These are phyloP conservation scores for Morone chrysops DNA, from an alignment of 2,113 vertebrate genomes.

Conservation along the genomic window DNA sequence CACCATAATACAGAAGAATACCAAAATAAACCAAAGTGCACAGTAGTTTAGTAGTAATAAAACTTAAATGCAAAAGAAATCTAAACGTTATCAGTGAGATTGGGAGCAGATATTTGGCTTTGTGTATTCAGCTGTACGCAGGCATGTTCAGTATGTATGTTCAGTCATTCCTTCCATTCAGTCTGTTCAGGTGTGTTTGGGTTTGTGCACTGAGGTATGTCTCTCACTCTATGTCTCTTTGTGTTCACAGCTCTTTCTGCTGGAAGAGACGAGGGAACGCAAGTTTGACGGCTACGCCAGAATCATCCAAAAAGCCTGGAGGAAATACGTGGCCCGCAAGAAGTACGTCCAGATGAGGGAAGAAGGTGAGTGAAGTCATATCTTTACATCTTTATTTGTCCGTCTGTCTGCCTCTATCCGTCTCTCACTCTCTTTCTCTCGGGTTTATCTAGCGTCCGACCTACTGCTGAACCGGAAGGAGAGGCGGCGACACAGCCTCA, in stretches of 20 bases:
- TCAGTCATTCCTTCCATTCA: conserved; percentile 25
- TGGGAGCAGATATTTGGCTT: neutral
- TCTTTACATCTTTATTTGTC: neutral
- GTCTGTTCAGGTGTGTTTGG: conserved; percentile 24
- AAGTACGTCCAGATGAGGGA: conserved; percentile 99
- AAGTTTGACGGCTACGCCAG: conserved; percentile 97
- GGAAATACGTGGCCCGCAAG: conserved; percentile 92
- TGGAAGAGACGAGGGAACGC: conserved; percentile 97
- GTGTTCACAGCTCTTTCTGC: conserved; percentile 89
- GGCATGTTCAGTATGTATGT: conserved; percentile 38
- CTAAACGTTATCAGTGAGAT: neutral
- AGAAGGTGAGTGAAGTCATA: conserved; percentile 88
- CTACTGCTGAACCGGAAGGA: conserved; percentile 96
- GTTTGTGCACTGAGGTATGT: conserved; percentile 26
- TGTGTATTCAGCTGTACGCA: conserved; percentile 15
- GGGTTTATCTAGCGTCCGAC: conserved; percentile 88
- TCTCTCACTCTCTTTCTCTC: conserved; percentile 13
- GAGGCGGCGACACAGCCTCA: conserved; percentile 94
- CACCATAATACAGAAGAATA: no score
- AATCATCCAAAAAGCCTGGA: conserved; percentile 96
- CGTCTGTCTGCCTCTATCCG: neutral
- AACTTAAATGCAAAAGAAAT: neutral
- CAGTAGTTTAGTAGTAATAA: neutral
- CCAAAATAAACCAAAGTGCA: no score
- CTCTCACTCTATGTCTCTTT: conserved; percentile 23